These are phyloP conservation scores for Rhodeus uyekii DNA, from an alignment of 2,797 vertebrate genomes.

Conservation along the genomic window DNA sequence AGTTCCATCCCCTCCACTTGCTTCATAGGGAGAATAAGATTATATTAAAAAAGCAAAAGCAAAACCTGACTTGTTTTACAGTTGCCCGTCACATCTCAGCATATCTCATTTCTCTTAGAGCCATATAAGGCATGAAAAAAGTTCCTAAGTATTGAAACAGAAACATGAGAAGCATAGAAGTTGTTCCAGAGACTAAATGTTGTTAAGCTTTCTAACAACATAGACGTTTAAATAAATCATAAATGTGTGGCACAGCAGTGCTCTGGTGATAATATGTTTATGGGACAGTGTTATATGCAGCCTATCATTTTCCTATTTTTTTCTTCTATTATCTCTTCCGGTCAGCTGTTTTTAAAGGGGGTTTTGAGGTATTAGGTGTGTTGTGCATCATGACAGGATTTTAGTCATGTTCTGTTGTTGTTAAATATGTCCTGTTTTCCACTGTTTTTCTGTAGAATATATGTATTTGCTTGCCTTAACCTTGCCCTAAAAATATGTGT, in stretches of 20 bases:
- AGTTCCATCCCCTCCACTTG: too few relatives aligned
- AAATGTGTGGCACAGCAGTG: neutral
- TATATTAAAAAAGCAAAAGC: too few relatives aligned
- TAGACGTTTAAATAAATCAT: neutral
- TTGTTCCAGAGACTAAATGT: neutral
- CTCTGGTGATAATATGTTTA: neutral
- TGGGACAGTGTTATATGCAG: neutral
- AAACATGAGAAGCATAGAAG: neutral
- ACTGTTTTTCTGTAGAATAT: neutral
- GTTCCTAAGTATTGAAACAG: neutral
- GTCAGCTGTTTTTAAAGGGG: slow-evolving; percentile 19
- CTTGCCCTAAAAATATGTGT: too few relatives aligned
- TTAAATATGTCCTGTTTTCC: neutral
- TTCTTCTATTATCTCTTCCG: slow-evolving; percentile 7
- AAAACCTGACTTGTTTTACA: neutral
- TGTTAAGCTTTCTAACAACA: neutral
- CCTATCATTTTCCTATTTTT: slow-evolving; percentile 6
- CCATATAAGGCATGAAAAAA: neutral
- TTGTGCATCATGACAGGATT: neutral
- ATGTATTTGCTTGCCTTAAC: neutral
- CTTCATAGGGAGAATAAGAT: too few relatives aligned
- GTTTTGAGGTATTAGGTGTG: slow-evolving; percentile 28
- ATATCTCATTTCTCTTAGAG: neutral
- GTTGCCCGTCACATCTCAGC: neutral
- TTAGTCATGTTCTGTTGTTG: neutral